A percentile compares a stretch with the other conserved stretches of the same genome.
Evolutionary conservation across 2,113 vertebrate species (phyloP).

Genomic region (Zosterops hypoxanthus): DNA sequence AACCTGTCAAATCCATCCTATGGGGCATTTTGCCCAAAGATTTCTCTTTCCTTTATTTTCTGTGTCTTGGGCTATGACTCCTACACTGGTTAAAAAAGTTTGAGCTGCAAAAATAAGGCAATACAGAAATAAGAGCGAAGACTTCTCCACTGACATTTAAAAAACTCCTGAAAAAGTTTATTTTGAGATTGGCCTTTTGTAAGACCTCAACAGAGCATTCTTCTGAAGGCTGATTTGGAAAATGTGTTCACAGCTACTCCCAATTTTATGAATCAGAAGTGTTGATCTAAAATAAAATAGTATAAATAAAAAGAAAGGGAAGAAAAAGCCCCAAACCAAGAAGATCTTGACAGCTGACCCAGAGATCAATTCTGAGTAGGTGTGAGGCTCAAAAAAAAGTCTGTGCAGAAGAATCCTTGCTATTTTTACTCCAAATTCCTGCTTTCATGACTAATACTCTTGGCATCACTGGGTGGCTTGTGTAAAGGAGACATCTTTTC

Average conservation of each 20-base stretch:
- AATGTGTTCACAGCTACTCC: background rate
- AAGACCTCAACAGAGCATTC: background rate
- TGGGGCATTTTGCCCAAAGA: background rate
- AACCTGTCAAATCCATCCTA: background rate
- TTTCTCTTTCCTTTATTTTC: background rate
- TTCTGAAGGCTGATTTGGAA: background rate
- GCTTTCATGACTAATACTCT: background rate
- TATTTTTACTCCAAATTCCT: background rate
- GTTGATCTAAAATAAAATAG: constrained; percentile 10
- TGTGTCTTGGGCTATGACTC: background rate
- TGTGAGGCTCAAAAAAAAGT: constrained; percentile 28
- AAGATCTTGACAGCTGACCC: background rate
- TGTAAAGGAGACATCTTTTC: background rate
- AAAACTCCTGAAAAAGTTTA: constrained; percentile 13
- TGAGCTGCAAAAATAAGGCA: background rate
- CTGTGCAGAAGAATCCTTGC: background rate
- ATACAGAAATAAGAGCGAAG: background rate
- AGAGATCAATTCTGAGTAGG: constrained; percentile 8
- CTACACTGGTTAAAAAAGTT: background rate
- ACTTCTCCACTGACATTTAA: background rate
- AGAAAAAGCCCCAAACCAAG: background rate
- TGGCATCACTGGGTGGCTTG: background rate
- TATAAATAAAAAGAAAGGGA: background rate
- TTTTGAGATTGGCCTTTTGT: constrained; percentile 31
- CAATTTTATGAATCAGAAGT: constrained; percentile 14